Percentiles rank a stretch among this genome's conserved stretches.
phyloP scores from a whole-genome alignment of 2,888 invertebrate genomes.

The Gari tellinella region DNA sequence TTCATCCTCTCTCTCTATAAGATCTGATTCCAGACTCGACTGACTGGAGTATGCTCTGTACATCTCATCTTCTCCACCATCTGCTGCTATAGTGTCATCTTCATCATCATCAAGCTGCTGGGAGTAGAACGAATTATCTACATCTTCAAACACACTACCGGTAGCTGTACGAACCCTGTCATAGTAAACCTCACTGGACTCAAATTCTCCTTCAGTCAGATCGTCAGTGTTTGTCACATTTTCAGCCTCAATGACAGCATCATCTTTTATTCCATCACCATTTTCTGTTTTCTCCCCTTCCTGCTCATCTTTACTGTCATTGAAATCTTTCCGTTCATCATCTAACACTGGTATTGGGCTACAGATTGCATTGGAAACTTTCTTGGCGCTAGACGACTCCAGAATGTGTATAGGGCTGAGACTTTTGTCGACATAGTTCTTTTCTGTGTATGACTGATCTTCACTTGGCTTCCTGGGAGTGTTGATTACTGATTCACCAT shows the following conservation, averaged over 20 bases:
- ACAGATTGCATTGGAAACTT: constrained; percentile 1
- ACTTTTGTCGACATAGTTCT: constrained; percentile 17
- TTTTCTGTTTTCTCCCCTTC: constrained; percentile 7
- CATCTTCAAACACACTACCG: constrained; percentile 11
- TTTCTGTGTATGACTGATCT: constrained; percentile 43
- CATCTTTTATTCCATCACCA: neutral
- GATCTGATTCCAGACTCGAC: too few species aligned
- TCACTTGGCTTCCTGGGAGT: constrained; percentile 49
- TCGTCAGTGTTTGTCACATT: neutral
- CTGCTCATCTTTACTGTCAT: constrained; percentile 7
- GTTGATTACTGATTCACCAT: too few species aligned
- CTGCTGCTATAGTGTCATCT: neutral
- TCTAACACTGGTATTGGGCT: constrained; percentile 11
- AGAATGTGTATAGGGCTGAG: constrained; percentile 35
- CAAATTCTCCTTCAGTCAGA: constrained; percentile 9
- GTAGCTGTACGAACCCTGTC: constrained; percentile 39
- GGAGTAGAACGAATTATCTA: constrained; percentile 9
- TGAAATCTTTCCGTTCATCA: neutral
- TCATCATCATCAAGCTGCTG: neutral
- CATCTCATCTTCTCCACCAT: constrained; percentile 13
- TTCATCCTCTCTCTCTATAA: constrained; percentile 10
- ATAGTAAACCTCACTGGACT: constrained; percentile 45
- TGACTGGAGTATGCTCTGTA: too few species aligned
- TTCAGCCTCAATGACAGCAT: neutral
- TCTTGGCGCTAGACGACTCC: constrained; percentile 32